A percentile compares a stretch with the other conserved stretches of the same genome.
Conservation (phyloP, 2,113 vertebrate genomes). For the Capreolus pygargus region DNA sequence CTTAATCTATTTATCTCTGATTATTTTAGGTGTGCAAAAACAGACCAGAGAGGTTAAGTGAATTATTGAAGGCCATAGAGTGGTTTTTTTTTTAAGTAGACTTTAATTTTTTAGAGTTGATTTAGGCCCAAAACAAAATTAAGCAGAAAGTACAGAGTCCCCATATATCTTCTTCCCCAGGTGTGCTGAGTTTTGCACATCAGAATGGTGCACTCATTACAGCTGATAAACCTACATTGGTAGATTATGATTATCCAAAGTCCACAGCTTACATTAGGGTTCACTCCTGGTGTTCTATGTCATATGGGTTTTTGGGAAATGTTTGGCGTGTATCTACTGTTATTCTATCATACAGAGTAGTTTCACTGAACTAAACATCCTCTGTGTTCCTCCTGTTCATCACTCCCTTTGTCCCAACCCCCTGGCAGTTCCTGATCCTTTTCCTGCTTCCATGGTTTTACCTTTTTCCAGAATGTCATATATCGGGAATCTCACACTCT, state of each 20-base stretch:
- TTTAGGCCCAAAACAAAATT: background rate
- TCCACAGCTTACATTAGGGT: background rate
- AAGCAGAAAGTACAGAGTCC: background rate
- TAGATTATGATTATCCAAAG: background rate
- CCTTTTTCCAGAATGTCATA: background rate
- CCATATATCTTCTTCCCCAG: background rate
- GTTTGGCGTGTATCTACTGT: background rate
- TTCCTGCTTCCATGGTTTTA: background rate
- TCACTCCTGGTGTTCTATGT: background rate
- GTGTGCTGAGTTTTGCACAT: background rate
- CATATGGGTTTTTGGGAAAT: background rate
- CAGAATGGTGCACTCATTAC: background rate
- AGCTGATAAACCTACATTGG: background rate
- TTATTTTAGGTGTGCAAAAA: background rate
- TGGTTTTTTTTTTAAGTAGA: background rate
- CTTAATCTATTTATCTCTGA: background rate
- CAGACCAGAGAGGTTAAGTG: background rate
- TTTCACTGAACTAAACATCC: background rate
- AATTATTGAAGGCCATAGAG: background rate
- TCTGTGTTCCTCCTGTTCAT: background rate
- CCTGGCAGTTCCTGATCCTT: background rate
- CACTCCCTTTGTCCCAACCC: background rate
- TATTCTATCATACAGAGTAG: background rate
- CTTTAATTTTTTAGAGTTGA: background rate
- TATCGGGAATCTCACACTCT: background rate